phyloP scores from a whole-genome alignment of 2,797 vertebrate species.

The Potorous gilbertii region DNA sequence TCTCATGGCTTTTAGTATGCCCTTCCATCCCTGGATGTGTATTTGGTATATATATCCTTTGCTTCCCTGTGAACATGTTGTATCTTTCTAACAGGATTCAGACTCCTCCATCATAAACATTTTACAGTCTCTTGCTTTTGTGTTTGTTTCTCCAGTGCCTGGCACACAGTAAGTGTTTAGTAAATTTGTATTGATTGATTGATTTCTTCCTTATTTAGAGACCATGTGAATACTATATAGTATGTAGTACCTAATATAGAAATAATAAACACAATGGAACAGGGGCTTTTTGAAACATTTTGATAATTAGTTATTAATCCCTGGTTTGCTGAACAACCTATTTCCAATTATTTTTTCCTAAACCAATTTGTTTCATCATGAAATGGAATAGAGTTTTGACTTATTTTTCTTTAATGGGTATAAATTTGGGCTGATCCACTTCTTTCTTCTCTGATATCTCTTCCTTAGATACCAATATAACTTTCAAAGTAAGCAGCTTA shows the following conservation, averaged over 20 bases:
- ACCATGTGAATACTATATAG: fast-evolving
- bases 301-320: fast-evolving
- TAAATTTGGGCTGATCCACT: not conserved
- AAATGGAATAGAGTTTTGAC: not conserved
- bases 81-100: not conserved
- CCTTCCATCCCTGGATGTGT: not conserved
- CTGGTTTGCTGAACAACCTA: not conserved
- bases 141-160: not conserved
- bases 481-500: fast-evolving
- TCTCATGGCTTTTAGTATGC: too few relatives aligned
- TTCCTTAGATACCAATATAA: not conserved
- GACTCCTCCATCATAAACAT: not conserved
- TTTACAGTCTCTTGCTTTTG: not conserved
- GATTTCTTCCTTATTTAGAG: not conserved
- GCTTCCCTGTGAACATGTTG: not conserved
- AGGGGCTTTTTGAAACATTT: not conserved
- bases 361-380: not conserved
- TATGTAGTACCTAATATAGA: not conserved
- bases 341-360: not conserved
- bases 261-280: fast-evolving
- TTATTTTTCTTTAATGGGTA: not conserved
- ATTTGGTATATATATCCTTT: not conserved
- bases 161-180: not conserved
- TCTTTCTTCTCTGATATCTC: not conserved
- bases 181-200: not conserved